These are phyloP conservation scores for Nematopogon swammerdamellus DNA, from an alignment of 2,888 invertebrate genomes.

Conservation along the genomic window DNA sequence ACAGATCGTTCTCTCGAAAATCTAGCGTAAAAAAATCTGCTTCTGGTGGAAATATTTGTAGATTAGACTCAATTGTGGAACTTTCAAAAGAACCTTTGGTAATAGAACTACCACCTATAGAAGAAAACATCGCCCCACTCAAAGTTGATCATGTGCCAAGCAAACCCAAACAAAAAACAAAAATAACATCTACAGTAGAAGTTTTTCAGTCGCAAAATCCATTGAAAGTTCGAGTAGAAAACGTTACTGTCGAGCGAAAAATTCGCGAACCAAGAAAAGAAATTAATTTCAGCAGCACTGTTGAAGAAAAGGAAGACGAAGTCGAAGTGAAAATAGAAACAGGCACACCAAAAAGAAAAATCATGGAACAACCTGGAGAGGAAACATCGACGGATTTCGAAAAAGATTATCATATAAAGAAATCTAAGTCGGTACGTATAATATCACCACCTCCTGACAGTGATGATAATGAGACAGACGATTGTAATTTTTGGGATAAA, in stretches of 20 bases:
- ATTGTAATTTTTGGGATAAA: conserved; percentile 62
- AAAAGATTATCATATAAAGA: conserved; percentile 15
- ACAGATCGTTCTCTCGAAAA: conserved; percentile 22
- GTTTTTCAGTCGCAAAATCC: conserved; percentile 40
- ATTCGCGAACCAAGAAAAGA: conserved; percentile 28
- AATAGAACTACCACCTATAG: conserved; percentile 34
- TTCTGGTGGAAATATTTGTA: conserved; percentile 38
- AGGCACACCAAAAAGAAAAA: conserved; percentile 10
- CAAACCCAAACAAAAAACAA: conserved; percentile 42
- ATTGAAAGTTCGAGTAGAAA: conserved; percentile 54
- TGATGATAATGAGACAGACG: conserved; percentile 36
- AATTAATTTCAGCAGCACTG: conserved; percentile 31
- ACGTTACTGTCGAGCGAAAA: conserved; percentile 60
- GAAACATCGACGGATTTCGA: conserved; percentile 18
- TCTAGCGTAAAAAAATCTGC: conserved; percentile 41
- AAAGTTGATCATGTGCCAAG: conserved; percentile 17
- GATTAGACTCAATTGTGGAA: conserved; percentile 46
- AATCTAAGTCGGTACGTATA: conserved; percentile 12
- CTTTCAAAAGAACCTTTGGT: conserved; percentile 26
- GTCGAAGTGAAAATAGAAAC: no score
- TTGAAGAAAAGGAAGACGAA: conserved; percentile 15
- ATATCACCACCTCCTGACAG: conserved; percentile 31
- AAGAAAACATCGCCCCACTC: conserved; percentile 35
- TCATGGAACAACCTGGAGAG: conserved; percentile 16
- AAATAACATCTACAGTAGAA: conserved; percentile 54